Base-by-base conservation (phyloP, 2,797 vertebrate species). In the Poecilia wingei region DNA sequence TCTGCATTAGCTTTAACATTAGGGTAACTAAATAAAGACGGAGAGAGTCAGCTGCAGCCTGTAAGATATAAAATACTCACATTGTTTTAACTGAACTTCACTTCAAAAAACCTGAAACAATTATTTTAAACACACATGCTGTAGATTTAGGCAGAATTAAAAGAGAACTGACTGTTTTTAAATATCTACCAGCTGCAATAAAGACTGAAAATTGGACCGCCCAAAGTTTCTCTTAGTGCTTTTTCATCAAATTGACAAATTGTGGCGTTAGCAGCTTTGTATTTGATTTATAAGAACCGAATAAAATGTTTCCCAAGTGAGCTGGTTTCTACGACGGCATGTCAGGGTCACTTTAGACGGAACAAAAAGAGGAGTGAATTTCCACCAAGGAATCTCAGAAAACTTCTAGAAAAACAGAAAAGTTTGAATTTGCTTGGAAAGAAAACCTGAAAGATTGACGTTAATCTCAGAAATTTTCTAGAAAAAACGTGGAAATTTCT, bases 131-230 rank as follows among this genome's bases (percentile, higher is more conserved):
- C 10, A 68, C 20, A 22, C 10, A 39, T 4, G 22, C 68, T 71
- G 43, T 45, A 71, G 68, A 28, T 71, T 71, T 70, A n/a, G 25
- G 41, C 41, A 72, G 16, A 73, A 70, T 18, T 1, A 13, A 25
- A 25, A 14, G 36, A 73, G n/a, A 39, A 47, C 41, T 31, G 46
- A 76, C 33, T 43, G 77, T 66, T 16, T 68, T 77, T 41, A 68
- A 41, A 41, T 16, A 45, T 70, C 25, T 45, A 14, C 41, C 68
- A 70, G 68, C 68, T n/a, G n/a, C 41, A 45, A 70, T 71, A 45
- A 71, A 71, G n/a, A 71, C 66, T 69, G 66, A n/a, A 69, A 43
- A 69, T 69, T n/a, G 66, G 20, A 25, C 22, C 0, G 4, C 39
- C 20, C 16, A 39, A 22, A 68, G 66, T 25, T 68, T 68, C 3